A percentile compares a stretch with the other conserved stretches of the same genome.
These are phyloP conservation scores for Perithous albicinctus DNA, from an alignment of 2,888 invertebrate genomes.

Conservation along the genomic window DNA sequence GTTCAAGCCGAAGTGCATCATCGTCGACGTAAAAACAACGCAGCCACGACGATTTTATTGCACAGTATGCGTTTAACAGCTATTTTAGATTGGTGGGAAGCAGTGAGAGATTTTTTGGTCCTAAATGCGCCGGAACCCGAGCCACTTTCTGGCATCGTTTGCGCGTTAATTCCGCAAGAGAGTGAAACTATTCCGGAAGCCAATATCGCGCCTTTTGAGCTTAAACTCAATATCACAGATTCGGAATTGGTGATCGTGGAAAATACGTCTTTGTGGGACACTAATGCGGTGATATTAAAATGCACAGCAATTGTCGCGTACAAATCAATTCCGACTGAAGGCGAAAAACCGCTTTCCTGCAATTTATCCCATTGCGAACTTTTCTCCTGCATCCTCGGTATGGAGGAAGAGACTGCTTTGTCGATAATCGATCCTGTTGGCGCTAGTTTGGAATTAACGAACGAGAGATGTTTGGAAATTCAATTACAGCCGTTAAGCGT, in stretches of 20 bases:
- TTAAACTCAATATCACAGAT: conserved; percentile 97
- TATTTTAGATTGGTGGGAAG: conserved; percentile 97
- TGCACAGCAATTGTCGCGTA: conserved; percentile 96
- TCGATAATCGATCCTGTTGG: conserved; percentile 98
- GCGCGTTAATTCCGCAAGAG: conserved; percentile 65
- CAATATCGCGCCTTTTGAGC: conserved; percentile 88
- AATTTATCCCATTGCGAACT: conserved; percentile 96
- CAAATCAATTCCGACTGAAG: conserved; percentile 88
- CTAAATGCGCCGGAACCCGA: conserved; percentile 83
- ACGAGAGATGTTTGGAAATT: conserved; percentile 85
- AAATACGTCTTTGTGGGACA: conserved; percentile 94
- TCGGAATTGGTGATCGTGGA: conserved; percentile 98
- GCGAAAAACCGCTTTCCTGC: conserved; percentile 92
- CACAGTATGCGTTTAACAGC: conserved; percentile 98
- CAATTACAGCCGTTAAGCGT: conserved; percentile 91
- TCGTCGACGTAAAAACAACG: conserved; percentile 88
- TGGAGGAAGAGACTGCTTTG: conserved; percentile 96
- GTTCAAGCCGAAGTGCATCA: conserved; percentile 92
- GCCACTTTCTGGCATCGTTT: conserved; percentile 72
- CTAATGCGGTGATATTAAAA: conserved; percentile 96
- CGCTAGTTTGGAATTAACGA: conserved; percentile 90
- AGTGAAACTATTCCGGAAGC: conserved; percentile 69
- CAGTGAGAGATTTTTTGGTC: conserved; percentile 92
- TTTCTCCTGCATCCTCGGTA: conserved; percentile 95
- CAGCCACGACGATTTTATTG: conserved; percentile 94